Base-by-base conservation (phyloP, 2,888 invertebrate species). In the Tipula helvola region DNA sequence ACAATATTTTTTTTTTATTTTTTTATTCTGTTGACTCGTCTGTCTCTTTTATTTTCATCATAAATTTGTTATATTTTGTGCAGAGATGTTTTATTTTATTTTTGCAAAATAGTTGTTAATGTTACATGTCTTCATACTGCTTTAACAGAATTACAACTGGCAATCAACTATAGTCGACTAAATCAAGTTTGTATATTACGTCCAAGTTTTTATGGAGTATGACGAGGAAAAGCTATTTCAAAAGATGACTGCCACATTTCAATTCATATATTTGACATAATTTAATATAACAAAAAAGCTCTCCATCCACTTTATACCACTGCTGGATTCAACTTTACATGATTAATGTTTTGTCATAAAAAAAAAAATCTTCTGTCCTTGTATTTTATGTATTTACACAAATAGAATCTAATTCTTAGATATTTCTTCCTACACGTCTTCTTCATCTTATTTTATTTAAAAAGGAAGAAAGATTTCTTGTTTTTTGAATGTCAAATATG, bases 401-500 rank as follows among this genome's bases (percentile, higher is more conserved):
- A 71, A 28, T 71, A 71, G 71, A 71, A 71, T 71, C 71, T 71
- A 71, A 71, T 28, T 71, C 71, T 71, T 71, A 71, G 71, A 71
- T 18, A 28, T 71, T 18, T 71, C 71, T n/a, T 52, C 52, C 52
- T 52, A 52, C 52, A 52, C 52, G 8, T n/a, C 52, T 52, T 52
- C 52, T 28, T 71, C 71, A 28, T 18, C 28, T 10, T 28, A 28
- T 28, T 71, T 71, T 13, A 18, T 28, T 28, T 28, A 71, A 71
- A 71, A 28, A 10, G 71, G 10, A 71, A 28, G 10, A 71, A 71
- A 28, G 71, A 18, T 71, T 71, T 71, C 71, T 71, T 71, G 71
- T 71, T 71, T 71, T 71, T 71, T 71, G 71, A 71, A 71, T 71
- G 71, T 71, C 71, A 71, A 71, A 71, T 71, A 71, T 71, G 71